A percentile compares a stretch with the other conserved stretches of the same genome.
These are phyloP conservation scores for Pyrocephalus nanus DNA, from an alignment of 2,797 vertebrate species.

Conservation along the genomic window DNA sequence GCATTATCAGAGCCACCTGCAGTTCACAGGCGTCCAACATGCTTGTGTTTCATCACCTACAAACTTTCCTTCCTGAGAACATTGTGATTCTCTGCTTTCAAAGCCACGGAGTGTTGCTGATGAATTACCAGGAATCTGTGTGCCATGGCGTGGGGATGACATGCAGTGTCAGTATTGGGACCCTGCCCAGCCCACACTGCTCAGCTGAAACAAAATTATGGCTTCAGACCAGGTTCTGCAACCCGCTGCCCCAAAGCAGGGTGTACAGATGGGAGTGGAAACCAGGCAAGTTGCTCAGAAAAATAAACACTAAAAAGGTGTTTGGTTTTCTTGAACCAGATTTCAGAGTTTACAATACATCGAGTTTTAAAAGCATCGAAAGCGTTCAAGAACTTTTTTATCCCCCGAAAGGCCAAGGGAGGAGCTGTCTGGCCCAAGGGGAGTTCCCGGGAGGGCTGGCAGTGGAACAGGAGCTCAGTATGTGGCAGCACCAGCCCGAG, in stretches of 20 bases:
- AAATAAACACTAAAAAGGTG: neutral
- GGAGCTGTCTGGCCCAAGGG: neutral
- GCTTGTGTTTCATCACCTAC: neutral
- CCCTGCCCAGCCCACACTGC: neutral
- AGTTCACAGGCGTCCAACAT: neutral
- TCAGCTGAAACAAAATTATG: neutral
- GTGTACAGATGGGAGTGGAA: neutral
- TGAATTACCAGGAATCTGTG: neutral
- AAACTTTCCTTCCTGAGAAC: neutral
- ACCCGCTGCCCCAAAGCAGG: neutral
- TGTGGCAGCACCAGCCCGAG: neutral
- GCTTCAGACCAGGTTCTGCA: neutral
- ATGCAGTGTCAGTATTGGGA: accelerated
- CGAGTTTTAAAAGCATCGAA: neutral
- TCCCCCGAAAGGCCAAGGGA: neutral
- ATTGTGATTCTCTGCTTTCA: neutral
- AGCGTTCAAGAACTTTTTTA: neutral
- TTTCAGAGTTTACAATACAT: neutral
- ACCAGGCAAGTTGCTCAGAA: neutral
- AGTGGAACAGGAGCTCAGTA: neutral
- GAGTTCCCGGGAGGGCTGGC: neutral
- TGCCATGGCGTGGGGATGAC: neutral
- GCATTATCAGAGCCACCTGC: neutral
- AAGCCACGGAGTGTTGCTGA: neutral
- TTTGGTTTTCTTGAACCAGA: neutral